Conservation (phyloP, 2,113 vertebrate genomes). For the Corythaeola cristata region DNA sequence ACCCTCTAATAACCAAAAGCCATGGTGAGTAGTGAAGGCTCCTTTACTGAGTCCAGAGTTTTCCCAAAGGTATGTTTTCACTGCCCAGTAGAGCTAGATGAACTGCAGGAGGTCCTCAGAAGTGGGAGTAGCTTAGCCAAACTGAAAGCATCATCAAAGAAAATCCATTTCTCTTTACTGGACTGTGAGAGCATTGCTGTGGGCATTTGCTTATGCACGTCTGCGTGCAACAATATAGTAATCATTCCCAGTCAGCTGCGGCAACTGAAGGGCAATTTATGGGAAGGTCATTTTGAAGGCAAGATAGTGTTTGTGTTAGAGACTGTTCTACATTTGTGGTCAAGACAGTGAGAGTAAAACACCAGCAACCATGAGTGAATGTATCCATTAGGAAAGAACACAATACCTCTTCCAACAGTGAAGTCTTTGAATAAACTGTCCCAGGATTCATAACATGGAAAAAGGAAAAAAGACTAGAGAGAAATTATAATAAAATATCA, state of each 20-base stretch:
- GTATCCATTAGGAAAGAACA: neutral
- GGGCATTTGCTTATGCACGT: neutral
- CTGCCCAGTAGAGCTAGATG: neutral
- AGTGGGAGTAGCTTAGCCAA: neutral
- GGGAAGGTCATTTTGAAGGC: neutral
- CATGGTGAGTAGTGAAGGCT: neutral
- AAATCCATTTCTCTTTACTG: neutral
- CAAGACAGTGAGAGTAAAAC: neutral
- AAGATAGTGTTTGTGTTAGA: neutral
- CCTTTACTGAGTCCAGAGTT: neutral
- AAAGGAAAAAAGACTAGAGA: neutral
- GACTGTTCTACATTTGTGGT: neutral
- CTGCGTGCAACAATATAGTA: neutral
- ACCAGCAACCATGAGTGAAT: neutral
- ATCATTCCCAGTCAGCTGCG: neutral
- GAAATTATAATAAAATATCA: conserved; percentile 8
- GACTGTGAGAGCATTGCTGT: neutral
- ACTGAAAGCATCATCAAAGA: neutral
- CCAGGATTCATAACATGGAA: neutral
- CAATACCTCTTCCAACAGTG: neutral
- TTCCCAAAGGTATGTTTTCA: neutral
- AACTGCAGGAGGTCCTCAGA: neutral
- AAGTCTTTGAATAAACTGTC: conserved; percentile 6
- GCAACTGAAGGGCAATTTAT: neutral
- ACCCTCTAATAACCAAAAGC: neutral